Conservation (phyloP, 2,888 invertebrate genomes). For the Hydriomena furcata region DNA sequence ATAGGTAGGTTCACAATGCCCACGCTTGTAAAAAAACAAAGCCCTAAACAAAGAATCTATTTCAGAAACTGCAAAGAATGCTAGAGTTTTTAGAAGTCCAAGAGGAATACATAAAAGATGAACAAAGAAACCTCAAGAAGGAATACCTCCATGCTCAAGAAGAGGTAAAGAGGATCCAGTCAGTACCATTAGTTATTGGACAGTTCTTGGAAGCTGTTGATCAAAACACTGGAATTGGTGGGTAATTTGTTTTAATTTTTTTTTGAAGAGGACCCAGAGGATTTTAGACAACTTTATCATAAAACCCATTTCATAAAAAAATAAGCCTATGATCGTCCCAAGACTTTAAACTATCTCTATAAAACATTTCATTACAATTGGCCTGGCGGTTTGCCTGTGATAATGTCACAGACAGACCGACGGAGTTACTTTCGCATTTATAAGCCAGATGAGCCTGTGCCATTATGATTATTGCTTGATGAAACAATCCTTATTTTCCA, state of each 20-base stretch:
- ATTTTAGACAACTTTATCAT: too few relatives aligned
- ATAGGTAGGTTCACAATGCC: too few relatives aligned
- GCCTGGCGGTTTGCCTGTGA: too few relatives aligned
- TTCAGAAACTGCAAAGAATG: constrained; percentile 96
- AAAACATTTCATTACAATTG: too few relatives aligned
- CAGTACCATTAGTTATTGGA: constrained; percentile 99
- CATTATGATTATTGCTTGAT: neutral
- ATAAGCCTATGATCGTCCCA: too few relatives aligned
- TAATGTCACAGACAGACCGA: too few relatives aligned
- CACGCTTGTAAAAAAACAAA: too few relatives aligned
- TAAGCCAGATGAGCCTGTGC: too few relatives aligned
- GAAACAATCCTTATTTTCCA: constrained; percentile 31
- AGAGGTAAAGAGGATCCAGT: constrained; percentile 99
- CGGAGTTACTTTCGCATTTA: too few relatives aligned
- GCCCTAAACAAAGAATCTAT: neutral
- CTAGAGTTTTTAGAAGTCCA: constrained; percentile 99
- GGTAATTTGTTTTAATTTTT: neutral
- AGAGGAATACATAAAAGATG: constrained; percentile 99
- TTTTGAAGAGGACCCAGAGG: neutral
- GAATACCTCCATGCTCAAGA: constrained; percentile 99
- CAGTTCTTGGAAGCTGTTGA: constrained; percentile 99
- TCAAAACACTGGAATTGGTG: constrained; percentile 97
- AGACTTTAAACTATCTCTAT: too few relatives aligned
- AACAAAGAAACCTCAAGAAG: constrained; percentile 98
- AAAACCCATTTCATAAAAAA: too few relatives aligned